These are phyloP conservation scores for Boloria selene DNA, from an alignment of 2,888 invertebrate species.

Conservation along the genomic window DNA sequence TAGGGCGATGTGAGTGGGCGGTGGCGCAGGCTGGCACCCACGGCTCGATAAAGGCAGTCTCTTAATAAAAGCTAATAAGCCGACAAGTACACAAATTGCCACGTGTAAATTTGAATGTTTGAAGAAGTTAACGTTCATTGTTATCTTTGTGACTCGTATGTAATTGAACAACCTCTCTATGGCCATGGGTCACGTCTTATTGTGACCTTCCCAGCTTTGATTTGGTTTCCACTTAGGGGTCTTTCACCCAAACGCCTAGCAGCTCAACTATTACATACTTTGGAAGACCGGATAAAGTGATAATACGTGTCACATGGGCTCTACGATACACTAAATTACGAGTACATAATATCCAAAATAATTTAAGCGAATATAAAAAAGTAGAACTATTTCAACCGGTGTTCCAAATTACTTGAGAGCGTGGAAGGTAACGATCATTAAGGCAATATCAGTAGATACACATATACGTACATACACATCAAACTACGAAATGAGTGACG, in stretches of 20 bases:
- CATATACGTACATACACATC: slow-evolving; percentile 81
- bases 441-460: slow-evolving; percentile 75
- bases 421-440: slow-evolving; percentile 66
- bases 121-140: slow-evolving; percentile 49
- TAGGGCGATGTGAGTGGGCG: slow-evolving; percentile 63
- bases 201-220: slow-evolving; percentile 90
- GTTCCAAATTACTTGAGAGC: slow-evolving; percentile 74
- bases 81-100: slow-evolving; percentile 63
- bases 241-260: slow-evolving; percentile 80
- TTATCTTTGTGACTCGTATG: slow-evolving; percentile 54
- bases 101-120: slow-evolving; percentile 57
- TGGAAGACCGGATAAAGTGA: slow-evolving; percentile 63
- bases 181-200: slow-evolving; percentile 86
- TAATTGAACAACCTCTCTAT: slow-evolving; percentile 61
- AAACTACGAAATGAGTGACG: slow-evolving; percentile 79
- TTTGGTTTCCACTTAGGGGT: slow-evolving; percentile 91
- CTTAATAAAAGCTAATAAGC: slow-evolving; percentile 70
- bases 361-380: slow-evolving; percentile 47
- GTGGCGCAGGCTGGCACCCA: slow-evolving; percentile 78
- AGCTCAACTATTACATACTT: slow-evolving; percentile 59
- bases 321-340: slow-evolving; percentile 43
- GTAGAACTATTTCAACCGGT: slow-evolving; percentile 61
- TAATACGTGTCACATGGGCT: slow-evolving; percentile 29
- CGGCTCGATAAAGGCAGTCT: slow-evolving; percentile 74
- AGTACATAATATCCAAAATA: slow-evolving; percentile 46